Conservation (phyloP, 2,797 vertebrate genomes). For the Graptemys geographica region DNA sequence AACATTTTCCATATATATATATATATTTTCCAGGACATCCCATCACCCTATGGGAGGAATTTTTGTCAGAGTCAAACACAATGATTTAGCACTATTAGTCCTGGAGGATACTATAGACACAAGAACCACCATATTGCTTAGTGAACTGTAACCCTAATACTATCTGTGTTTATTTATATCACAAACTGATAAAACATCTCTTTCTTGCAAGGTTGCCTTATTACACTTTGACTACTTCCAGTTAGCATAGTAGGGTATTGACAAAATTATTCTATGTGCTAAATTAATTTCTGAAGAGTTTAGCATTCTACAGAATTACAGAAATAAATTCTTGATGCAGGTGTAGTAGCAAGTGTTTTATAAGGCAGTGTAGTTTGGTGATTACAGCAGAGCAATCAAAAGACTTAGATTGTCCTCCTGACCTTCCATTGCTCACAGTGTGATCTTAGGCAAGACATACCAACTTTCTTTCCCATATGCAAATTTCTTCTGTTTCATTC, state of each 20-base stretch:
- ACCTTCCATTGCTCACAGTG: background rate
- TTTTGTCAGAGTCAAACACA: background rate
- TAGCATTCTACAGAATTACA: background rate
- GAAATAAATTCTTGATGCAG: background rate
- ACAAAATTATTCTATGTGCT: background rate
- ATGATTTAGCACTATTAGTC: background rate
- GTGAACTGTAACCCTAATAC: background rate
- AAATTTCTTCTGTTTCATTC: background rate
- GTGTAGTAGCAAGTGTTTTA: background rate
- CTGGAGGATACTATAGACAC: background rate
- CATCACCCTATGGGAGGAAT: rapidly evolving
- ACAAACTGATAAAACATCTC: background rate
- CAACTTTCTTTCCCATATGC: background rate
- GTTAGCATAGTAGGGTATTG: background rate
- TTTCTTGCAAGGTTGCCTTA: background rate
- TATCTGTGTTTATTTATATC: background rate
- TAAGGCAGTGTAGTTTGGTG: background rate
- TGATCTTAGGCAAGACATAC: background rate
- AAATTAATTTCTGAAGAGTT: background rate
- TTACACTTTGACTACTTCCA: background rate
- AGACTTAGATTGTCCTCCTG: background rate
- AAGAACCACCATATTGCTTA: background rate
- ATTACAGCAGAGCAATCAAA: background rate
- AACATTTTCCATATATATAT: background rate
- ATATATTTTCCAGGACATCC: background rate